Conservation (phyloP, 2,797 vertebrate genomes). For the Diceros bicornis region DNA sequence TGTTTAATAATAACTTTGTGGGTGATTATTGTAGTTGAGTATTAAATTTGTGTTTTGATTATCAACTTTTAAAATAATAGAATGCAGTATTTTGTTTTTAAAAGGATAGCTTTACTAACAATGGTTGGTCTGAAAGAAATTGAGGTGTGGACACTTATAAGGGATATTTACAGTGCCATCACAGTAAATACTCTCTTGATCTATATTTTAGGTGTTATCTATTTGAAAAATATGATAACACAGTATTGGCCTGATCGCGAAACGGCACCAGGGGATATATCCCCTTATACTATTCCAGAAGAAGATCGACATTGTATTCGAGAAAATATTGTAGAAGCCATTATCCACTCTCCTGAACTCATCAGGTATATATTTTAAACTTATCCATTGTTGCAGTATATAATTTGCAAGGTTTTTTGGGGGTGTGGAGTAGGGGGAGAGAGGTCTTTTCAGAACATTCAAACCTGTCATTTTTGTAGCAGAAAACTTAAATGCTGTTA, state of each 20-base stretch:
- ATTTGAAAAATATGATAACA: slow-evolving; percentile 99
- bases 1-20: slow-evolving; percentile 44
- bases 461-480: slow-evolving; percentile 30
- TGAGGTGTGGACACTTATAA: not conserved
- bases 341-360: slow-evolving; percentile 99
- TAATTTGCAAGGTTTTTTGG: not conserved
- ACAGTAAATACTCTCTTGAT: slow-evolving; percentile 64
- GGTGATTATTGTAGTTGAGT: not conserved
- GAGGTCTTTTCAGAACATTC: not conserved
- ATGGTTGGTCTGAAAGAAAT: slow-evolving; percentile 32
- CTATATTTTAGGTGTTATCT: slow-evolving; percentile 95
- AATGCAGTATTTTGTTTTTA: slow-evolving; percentile 14
- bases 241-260: slow-evolving; percentile 99
- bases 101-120: slow-evolving; percentile 23
- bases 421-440: no score
- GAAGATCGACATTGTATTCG: slow-evolving; percentile 98
- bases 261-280: slow-evolving; percentile 93
- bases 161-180: not conserved
- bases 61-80: slow-evolving; percentile 46
- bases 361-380: slow-evolving; percentile 93
- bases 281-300: slow-evolving; percentile 97
- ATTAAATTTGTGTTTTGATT: slow-evolving; percentile 52
- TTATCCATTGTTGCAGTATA: not conserved
- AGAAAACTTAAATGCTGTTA: not conserved
- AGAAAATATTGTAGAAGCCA: slow-evolving; percentile 99